Evolutionary conservation across 1,140 invertebrate genomes (phyloP).

Genomic region (Hylaeus volcanicus): DNA sequence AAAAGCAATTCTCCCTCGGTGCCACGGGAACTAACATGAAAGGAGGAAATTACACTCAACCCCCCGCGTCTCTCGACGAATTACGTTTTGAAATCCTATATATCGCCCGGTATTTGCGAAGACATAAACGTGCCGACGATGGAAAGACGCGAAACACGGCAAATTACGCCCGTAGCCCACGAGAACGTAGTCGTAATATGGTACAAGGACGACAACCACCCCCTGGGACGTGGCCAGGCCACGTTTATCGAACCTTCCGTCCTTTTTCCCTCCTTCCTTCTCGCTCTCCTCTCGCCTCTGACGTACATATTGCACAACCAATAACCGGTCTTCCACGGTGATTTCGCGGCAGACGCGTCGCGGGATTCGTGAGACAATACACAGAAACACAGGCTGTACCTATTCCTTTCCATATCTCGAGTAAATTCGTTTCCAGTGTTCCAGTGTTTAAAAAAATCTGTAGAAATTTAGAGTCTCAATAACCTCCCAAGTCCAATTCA

Average conservation of each 20-base stretch:
- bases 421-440: too few relatives aligned
- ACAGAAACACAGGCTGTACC: not conserved
- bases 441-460: too few relatives aligned
- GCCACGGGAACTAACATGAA: not conserved
- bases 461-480: too few relatives aligned
- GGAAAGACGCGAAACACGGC: not conserved
- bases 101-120: not conserved
- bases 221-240: constrained; percentile 21
- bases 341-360: constrained; percentile 15
- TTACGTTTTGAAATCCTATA: not conserved
- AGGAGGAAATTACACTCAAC: not conserved
- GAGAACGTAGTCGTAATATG: constrained; percentile 32
- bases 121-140: not conserved
- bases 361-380: constrained; percentile 4
- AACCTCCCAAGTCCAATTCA: too few relatives aligned
- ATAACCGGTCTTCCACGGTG: constrained; percentile 38
- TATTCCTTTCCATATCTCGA: not conserved
- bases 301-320: constrained; percentile 44
- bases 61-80: not conserved
- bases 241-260: constrained; percentile 12
- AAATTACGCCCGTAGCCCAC: constrained; percentile 9
- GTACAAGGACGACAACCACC: constrained; percentile 44
- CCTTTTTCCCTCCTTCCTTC: not conserved
- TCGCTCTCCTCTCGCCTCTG: not conserved
- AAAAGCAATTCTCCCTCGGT: not conserved